These are phyloP conservation scores for Caretta caretta DNA, from an alignment of 2,113 vertebrate species.

Conservation along the genomic window DNA sequence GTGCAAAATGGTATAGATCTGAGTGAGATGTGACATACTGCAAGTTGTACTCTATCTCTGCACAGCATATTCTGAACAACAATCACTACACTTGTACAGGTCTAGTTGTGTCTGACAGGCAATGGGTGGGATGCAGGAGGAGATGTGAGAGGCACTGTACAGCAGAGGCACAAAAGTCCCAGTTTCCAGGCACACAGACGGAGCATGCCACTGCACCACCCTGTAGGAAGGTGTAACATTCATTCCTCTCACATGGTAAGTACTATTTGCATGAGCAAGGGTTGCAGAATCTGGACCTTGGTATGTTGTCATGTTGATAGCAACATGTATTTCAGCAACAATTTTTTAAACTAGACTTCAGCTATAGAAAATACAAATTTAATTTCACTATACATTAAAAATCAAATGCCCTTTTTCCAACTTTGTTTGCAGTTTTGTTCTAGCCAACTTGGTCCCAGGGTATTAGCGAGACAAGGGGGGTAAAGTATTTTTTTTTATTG, in stretches of 20 bases:
- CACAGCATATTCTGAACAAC: fast-evolving
- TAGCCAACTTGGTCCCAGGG: neutral
- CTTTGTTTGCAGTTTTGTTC: neutral
- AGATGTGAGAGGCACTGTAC: neutral
- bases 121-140: neutral
- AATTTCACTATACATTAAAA: neutral
- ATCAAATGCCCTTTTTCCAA: neutral
- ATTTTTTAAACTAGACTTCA: neutral
- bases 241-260: neutral
- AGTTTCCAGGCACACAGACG: neutral
- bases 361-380: neutral
- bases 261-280: neutral
- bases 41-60: fast-evolving
- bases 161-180: neutral
- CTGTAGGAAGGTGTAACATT: neutral
- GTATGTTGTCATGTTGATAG: neutral
- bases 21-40: fast-evolving
- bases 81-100: fast-evolving
- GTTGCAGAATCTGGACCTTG: neutral
- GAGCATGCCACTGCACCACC: neutral
- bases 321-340: neutral
- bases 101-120: neutral
- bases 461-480: neutral
- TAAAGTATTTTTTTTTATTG: neutral
- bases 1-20: neutral